Evolutionary conservation across 2,797 vertebrate species (phyloP), one percentile per base, ranked within the genome.

Genomic region (Gallinago stenura): DNA sequence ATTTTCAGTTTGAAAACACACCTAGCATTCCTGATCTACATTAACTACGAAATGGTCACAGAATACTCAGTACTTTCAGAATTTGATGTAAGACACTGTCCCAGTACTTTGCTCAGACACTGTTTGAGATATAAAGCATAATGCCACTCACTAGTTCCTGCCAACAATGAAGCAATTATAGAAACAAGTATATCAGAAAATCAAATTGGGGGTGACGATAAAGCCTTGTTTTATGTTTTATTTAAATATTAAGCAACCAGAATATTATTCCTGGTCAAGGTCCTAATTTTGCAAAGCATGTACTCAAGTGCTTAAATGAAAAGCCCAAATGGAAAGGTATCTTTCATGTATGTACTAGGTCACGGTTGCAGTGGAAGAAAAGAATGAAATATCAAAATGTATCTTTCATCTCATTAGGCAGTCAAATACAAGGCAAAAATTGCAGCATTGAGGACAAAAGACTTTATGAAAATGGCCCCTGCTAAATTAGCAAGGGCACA

Each of bases 401-500:
- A 60, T 50, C 75, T 93, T 94, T 79, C 21, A 65, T 86, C 60
- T 90, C 65, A 54, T 62, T 48, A 91, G 45, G 16, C 45, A 83
- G 60, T 31, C 56, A 95, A 91, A 93, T 28, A 75, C 12, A 80
- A 81, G 43, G 39, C 37, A 64, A 79, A 94, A 87, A 82, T n/a
- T 48, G 30, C 61, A 83, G 64, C 11, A 17, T 19, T 2, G 17
- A 87, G 50, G 65, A 79, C 43, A 80, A 88, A 72, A 60, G 62
- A 46, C 15, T n/a, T 75, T 5, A 45, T 43, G 10, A 35, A 62
- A 91, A 5, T 21, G 68, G 16, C 31, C 53, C 25, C 57, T 51
- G n/a, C 30, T 92, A 81, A 94, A 68, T 86, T 57, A 86, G 30
- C 45, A 79, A 85, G 65, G 65, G 35, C 58, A 89, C 8, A 53